These are phyloP conservation scores for Peromyscus polionotus DNA, from an alignment of 2,113 vertebrate genomes.

Conservation along the genomic window DNA sequence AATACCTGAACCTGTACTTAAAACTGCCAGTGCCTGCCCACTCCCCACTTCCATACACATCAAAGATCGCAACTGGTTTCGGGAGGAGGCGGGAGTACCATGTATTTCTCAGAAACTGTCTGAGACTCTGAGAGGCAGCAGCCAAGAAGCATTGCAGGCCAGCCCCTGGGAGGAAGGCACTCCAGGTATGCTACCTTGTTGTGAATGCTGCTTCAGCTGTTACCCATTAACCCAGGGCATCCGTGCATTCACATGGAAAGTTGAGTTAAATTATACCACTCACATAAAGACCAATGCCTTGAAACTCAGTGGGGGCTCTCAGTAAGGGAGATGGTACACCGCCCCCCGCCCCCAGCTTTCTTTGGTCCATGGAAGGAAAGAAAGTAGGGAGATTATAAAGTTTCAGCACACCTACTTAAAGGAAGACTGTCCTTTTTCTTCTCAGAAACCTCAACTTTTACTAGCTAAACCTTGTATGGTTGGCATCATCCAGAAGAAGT, in stretches of 20 bases:
- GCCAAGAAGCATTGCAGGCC: not conserved
- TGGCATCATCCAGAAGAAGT: not conserved
- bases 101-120: constrained; percentile 12
- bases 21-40: not conserved
- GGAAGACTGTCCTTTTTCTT: not conserved
- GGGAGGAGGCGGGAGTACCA: not conserved
- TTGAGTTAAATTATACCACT: constrained; percentile 38
- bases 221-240: constrained; percentile 54
- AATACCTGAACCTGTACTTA: not conserved
- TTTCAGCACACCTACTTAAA: not conserved
- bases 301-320: constrained; percentile 6
- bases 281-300: constrained; percentile 49
- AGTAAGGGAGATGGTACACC: constrained; percentile 22
- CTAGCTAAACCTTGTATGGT: not conserved
- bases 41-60: not conserved
- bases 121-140: not conserved
- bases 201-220: constrained; percentile 43
- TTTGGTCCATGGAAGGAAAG: constrained; percentile 46
- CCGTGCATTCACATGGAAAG: not conserved
- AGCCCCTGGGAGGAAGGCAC: not conserved
- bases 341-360: not conserved
- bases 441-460: not conserved
- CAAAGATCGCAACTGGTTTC: constrained; percentile 6
- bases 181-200: not conserved
- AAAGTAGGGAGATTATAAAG: constrained; percentile 7